Base-by-base conservation (phyloP, 2,797 vertebrate genomes). In the Discoglossus pictus region DNA sequence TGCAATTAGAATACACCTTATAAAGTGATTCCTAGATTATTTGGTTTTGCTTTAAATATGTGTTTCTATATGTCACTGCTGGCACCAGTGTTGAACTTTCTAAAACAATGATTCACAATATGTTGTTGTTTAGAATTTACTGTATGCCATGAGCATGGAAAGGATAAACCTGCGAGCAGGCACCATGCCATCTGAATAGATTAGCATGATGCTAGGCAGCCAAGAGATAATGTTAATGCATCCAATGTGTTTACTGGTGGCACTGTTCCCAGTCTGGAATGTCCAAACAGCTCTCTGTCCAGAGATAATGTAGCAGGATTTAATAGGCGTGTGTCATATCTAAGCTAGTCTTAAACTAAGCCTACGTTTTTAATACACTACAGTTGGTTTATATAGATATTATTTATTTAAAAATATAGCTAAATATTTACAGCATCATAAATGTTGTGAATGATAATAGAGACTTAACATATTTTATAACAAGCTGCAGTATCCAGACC, bases 141-240 rank as follows among this genome's bases (percentile, higher is more conserved):
- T 86, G 82, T 86, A 87, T 80, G 88, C 84, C 88, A 83, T 88
- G 86, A 88, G 86, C 86, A 88, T 84, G 83, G 81, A 88, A 88
- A 88, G 88, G 89, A 86, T 87, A 85, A 90, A 91, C 89, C 90
- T 91, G 87, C 84, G 84, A 90, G 81, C 83, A 83, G 89, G 89
- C 88, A 88, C 55, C 60, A 76, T 87, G 89, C 89, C 89, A 91
- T 88, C 61, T 84, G 83, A 89, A 87, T 89, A 91, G 89, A 91
- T 91, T 88, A 88, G 88, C 83, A 88, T 83, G 80, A 83, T 89
- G 89, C 87, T 86, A 88, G 82, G 85, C 86, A 91, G 89, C 86
- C 88, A 90, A 87, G 86, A 89, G 89, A 91, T 89, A 87, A 90
- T 90, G 89, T 90, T 89, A 87, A 87, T 88, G 88, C 85, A 87